These are phyloP conservation scores for Caenorhabditis sulstoni DNA, from an alignment of 2,888 invertebrate genomes.

Conservation along the genomic window DNA sequence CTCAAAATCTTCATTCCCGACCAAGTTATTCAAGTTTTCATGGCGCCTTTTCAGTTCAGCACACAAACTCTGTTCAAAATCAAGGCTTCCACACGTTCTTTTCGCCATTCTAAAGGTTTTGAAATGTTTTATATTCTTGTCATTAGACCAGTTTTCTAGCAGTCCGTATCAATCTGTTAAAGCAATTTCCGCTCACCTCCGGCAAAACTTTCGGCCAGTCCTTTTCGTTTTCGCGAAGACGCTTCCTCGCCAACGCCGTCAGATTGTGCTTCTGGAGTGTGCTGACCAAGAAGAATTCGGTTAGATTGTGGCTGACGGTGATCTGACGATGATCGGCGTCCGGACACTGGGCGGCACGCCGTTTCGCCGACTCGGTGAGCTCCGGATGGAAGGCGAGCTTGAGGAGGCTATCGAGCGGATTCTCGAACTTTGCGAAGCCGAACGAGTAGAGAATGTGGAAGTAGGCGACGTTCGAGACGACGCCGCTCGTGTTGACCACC, in stretches of 20 bases:
- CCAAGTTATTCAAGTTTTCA: no score
- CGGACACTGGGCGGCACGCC: background rate
- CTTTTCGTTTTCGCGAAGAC: background rate
- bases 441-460: constrained; percentile 3
- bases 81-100: no score
- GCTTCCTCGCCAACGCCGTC: background rate
- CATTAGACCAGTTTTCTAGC: no score
- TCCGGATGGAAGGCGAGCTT: background rate
- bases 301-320: background rate
- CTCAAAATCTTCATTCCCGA: no score
- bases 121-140: no score
- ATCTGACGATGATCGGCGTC: background rate
- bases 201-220: background rate
- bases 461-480: constrained; percentile 3
- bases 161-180: no score
- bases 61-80: no score
- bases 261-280: background rate
- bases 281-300: constrained; percentile 8
- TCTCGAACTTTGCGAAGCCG: background rate
- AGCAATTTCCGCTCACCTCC: no score
- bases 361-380: background rate
- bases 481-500: background rate
- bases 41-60: no score
- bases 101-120: no score
- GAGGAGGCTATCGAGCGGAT: background rate